These are phyloP conservation scores for Grapholita molesta DNA, from an alignment of 1,140 invertebrate genomes.

Conservation along the genomic window DNA sequence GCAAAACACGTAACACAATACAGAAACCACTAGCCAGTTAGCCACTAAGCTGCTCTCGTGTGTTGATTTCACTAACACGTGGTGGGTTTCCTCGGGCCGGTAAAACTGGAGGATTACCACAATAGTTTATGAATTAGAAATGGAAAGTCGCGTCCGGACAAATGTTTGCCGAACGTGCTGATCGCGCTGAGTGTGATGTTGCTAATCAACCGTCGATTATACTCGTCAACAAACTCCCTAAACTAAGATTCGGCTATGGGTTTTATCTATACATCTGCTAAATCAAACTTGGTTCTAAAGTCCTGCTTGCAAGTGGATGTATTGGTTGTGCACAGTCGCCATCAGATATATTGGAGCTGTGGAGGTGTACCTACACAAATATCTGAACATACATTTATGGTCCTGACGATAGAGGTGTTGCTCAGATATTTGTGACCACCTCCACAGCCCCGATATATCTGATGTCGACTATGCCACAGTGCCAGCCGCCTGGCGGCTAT, in stretches of 20 bases:
- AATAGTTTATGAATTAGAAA: slow-evolving; percentile 38
- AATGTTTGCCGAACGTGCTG: slow-evolving; percentile 41
- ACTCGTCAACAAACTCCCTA: background rate
- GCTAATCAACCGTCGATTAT: background rate
- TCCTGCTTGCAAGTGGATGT: no score
- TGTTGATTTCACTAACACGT: slow-evolving; percentile 21
- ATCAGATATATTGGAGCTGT: no score
- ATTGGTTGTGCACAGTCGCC: no score
- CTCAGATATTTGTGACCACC: no score
- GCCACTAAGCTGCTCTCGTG: background rate
- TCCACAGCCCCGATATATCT: no score
- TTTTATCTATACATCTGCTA: background rate
- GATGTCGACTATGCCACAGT: no score
- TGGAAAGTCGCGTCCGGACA: slow-evolving; percentile 36
- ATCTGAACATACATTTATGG: no score
- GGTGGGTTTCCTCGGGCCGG: slow-evolving; percentile 30
- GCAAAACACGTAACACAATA: background rate
- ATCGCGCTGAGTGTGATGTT: slow-evolving; percentile 2
- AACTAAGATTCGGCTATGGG: background rate
- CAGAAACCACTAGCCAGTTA: background rate
- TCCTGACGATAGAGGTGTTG: no score
- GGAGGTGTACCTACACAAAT: no score
- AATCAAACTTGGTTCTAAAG: no score
- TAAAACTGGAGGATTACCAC: slow-evolving; percentile 41
- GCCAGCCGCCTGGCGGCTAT: no score